Conservation (phyloP, 2,797 vertebrate genomes). For the Sebastes hubbsi region DNA sequence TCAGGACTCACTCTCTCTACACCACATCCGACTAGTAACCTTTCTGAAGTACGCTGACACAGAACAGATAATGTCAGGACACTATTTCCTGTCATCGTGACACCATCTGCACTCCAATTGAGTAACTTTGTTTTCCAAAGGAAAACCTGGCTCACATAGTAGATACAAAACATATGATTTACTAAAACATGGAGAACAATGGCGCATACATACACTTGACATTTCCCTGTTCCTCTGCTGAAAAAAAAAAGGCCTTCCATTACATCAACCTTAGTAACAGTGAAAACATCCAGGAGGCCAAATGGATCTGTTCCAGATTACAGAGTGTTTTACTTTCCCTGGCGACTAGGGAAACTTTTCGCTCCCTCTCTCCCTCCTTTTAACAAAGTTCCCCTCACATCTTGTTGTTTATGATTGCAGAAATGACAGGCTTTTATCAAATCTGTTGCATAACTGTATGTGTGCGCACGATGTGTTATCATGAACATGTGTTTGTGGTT, state of each 20-base stretch:
- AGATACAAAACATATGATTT: not conserved
- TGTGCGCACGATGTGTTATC: not conserved
- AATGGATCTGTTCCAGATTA: conserved; percentile 65
- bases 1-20: conserved; percentile 56
- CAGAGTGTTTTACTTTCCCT: conserved; percentile 53
- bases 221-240: conserved; percentile 46
- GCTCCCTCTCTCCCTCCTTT: conserved; percentile 38
- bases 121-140: conserved; percentile 47
- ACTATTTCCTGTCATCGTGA: conserved; percentile 51
- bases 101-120: conserved; percentile 33
- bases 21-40: conserved; percentile 57
- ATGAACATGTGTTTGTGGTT: conserved; percentile 14
- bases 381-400: conserved; percentile 35
- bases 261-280: conserved; percentile 82
- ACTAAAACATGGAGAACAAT: conserved; percentile 54
- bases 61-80: conserved; percentile 45
- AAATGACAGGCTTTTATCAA: conserved; percentile 28
- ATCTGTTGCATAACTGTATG: conserved; percentile 14
- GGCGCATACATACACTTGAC: conserved; percentile 49
- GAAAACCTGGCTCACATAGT: conserved; percentile 28
- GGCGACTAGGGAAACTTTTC: conserved; percentile 51
- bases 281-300: conserved; percentile 74
- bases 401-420: conserved; percentile 34
- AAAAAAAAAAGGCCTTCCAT: conserved; percentile 73
- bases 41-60: conserved; percentile 64